These are phyloP conservation scores for Proterorhinus semilunaris DNA, from an alignment of 2,113 vertebrate genomes.

Conservation along the genomic window DNA sequence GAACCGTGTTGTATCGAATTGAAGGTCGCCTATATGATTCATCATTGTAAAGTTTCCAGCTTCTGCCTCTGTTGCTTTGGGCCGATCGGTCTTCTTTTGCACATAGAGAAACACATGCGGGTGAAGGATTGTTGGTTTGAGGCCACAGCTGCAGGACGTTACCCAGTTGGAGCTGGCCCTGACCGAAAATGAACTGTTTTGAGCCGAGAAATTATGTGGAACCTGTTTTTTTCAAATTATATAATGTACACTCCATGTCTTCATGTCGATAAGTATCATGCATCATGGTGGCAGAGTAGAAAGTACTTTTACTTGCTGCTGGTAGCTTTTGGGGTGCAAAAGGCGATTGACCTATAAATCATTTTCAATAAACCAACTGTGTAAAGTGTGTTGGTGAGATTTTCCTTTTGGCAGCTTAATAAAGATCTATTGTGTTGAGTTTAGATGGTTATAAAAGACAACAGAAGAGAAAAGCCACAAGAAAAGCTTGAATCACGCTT, in stretches of 20 bases:
- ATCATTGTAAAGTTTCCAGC: constrained; percentile 12
- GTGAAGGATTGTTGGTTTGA: constrained; percentile 44
- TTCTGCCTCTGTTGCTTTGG: constrained; percentile 10
- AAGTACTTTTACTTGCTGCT: too few species aligned
- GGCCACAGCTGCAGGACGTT: constrained; percentile 42
- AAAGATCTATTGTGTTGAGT: too few species aligned
- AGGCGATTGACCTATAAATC: too few species aligned
- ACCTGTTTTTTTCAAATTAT: constrained; percentile 9
- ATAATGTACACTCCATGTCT: background rate
- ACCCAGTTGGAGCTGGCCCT: constrained; percentile 31
- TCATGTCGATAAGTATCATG: background rate
- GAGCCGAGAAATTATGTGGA: constrained; percentile 31
- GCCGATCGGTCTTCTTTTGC: constrained; percentile 1
- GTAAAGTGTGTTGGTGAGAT: too few species aligned
- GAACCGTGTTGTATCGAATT: constrained; percentile 31
- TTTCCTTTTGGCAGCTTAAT: too few species aligned
- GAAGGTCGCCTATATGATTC: constrained; percentile 7
- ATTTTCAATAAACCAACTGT: too few species aligned
- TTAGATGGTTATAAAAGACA: too few species aligned
- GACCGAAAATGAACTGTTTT: constrained; percentile 11
- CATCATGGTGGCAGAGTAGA: too few species aligned
- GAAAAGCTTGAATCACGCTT: too few species aligned
- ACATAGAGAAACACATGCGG: constrained; percentile 38
- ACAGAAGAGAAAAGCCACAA: too few species aligned
- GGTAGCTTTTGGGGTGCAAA: too few species aligned